A percentile compares a stretch with the other conserved stretches of the same genome.
phyloP scores from a whole-genome alignment of 2,113 vertebrate genomes.

The Danionella cerebrum region DNA sequence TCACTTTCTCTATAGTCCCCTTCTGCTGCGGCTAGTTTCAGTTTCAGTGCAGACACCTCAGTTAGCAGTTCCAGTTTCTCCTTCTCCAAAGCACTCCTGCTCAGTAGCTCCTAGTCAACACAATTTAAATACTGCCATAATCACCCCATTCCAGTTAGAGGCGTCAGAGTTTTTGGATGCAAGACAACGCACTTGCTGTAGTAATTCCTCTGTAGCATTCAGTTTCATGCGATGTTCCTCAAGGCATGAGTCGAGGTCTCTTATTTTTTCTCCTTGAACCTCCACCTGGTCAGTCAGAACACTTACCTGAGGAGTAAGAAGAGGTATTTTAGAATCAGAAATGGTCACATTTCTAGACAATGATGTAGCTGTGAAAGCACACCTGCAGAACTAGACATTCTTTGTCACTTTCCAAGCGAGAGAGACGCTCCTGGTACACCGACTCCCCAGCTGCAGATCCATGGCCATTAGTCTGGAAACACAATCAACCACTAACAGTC shows the following conservation, averaged over 20 bases:
- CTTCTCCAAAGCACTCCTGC: slow-evolving; percentile 81
- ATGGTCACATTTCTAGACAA: too few relatives aligned
- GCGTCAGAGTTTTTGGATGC: too few relatives aligned
- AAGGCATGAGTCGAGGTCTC: slow-evolving; percentile 87
- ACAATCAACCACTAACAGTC: not conserved
- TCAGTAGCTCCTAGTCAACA: slow-evolving; percentile 78
- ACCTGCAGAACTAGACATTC: slow-evolving; percentile 95
- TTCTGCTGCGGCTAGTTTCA: slow-evolving; percentile 79
- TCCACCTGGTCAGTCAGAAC: slow-evolving; percentile 96
- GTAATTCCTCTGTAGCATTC: slow-evolving; percentile 84
- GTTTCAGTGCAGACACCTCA: slow-evolving; percentile 87
- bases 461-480: slow-evolving; percentile 82
- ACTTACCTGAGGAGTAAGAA: slow-evolving; percentile 73
- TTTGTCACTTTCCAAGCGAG: slow-evolving; percentile 91
- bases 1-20: slow-evolving; percentile 79
- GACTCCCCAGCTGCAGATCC: slow-evolving; percentile 65
- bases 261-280: slow-evolving; percentile 95
- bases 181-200: slow-evolving; percentile 76
- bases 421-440: slow-evolving; percentile 84
- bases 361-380: slow-evolving; percentile 40
- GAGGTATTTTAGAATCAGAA: not conserved
- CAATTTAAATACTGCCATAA: not conserved
- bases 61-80: slow-evolving; percentile 92
- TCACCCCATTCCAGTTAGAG: too few relatives aligned
- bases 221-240: slow-evolving; percentile 88